Evolutionary conservation across 1,140 invertebrate genomes (phyloP).

Genomic region (Drosophila santomea): DNA sequence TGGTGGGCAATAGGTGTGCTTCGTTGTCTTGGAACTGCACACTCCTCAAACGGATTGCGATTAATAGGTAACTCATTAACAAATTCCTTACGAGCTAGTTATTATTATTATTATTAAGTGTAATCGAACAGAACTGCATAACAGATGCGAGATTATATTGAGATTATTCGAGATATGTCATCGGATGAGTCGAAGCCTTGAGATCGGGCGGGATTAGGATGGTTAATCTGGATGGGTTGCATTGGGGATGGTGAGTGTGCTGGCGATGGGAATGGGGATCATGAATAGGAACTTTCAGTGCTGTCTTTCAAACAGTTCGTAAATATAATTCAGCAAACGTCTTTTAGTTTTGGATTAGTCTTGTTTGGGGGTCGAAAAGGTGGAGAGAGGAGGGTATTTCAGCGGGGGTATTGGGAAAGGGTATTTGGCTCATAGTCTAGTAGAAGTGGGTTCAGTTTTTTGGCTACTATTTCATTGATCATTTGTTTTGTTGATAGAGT

Average conservation of each 20-base stretch:
- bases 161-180: conserved; percentile 11
- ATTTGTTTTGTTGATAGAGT: conserved; percentile 77
- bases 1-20: conserved; percentile 37
- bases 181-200: conserved; percentile 42
- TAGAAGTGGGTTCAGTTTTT: conserved; percentile 33
- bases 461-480: conserved; percentile 54
- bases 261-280: not conserved
- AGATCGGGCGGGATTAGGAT: conserved; percentile 23
- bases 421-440: conserved; percentile 27
- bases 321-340: conserved; percentile 62
- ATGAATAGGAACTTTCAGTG: conserved; percentile 61
- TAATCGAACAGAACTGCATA: conserved; percentile 76
- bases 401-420: conserved; percentile 7
- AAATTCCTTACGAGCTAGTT: conserved; percentile 70
- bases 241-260: not conserved
- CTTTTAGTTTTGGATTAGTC: conserved; percentile 58
- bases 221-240: conserved; percentile 36
- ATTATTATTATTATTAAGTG: conserved; percentile 72
- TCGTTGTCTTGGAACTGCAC: conserved; percentile 62
- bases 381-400: conserved; percentile 14
- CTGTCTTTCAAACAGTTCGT: conserved; percentile 56
- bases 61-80: conserved; percentile 65
- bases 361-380: conserved; percentile 11
- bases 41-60: conserved; percentile 72
- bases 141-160: conserved; percentile 46